phyloP scores from a whole-genome alignment of 2,113 vertebrate genomes.

The Bubalus kerabau region DNA sequence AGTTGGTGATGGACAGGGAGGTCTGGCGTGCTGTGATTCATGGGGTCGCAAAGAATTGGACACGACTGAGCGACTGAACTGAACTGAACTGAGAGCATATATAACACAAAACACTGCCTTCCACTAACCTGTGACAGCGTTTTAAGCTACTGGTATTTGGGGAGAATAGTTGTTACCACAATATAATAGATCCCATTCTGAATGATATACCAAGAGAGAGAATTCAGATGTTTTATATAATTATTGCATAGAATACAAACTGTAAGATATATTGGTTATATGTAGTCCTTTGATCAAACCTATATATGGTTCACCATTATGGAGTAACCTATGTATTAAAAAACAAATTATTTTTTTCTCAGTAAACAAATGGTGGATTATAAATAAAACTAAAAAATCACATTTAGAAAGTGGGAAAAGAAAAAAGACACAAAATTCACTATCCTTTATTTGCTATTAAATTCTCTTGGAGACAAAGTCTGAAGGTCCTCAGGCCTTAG shows the following conservation, averaged over 20 bases:
- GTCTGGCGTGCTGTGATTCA: too few species aligned
- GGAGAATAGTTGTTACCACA: neutral
- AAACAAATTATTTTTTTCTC: neutral
- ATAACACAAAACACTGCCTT: neutral
- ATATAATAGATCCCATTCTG: neutral
- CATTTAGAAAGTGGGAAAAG: neutral
- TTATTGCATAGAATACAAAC: neutral
- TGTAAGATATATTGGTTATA: neutral
- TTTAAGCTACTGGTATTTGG: neutral
- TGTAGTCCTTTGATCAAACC: neutral
- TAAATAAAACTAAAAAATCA: neutral
- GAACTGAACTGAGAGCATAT: neutral
- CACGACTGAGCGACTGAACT: too few species aligned
- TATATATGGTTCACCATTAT: neutral
- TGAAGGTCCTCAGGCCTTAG: neutral
- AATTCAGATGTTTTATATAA: neutral
- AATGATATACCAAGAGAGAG: neutral
- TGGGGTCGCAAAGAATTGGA: too few species aligned
- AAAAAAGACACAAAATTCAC: neutral
- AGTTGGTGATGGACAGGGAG: too few species aligned
- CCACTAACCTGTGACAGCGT: neutral
- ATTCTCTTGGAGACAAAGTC: neutral
- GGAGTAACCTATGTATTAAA: neutral
- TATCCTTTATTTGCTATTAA: neutral
- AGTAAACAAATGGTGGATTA: neutral